Evolutionary conservation across 2,113 vertebrate genomes (phyloP).

Genomic region (Balaeniceps rex): DNA sequence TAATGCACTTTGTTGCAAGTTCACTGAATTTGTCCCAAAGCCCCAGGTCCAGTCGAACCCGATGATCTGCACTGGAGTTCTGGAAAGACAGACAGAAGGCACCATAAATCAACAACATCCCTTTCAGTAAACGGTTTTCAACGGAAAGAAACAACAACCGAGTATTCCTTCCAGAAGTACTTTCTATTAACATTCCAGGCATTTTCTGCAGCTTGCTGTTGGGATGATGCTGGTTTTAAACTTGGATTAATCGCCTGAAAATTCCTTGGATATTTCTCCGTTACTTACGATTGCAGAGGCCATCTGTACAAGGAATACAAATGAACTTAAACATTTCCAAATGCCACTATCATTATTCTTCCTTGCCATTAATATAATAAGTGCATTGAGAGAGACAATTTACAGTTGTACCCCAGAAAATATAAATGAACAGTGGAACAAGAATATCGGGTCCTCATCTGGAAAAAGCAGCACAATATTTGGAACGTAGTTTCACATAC

Average conservation of each 20-base stretch:
- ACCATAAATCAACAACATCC: background rate
- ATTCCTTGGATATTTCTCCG: conserved; percentile 27
- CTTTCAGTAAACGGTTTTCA: background rate
- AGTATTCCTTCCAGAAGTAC: background rate
- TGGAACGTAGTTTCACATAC: conserved; percentile 17
- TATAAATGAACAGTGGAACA: conserved; percentile 31
- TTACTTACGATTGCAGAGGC: conserved; percentile 51
- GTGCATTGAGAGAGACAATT: conserved; percentile 46
- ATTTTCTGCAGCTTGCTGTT: conserved; percentile 10
- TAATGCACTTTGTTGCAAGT: conserved; percentile 99
- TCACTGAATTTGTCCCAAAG: conserved; percentile 99
- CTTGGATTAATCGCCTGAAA: conserved; percentile 19
- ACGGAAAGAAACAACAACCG: background rate
- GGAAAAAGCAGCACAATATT: conserved; percentile 32
- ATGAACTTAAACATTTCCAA: conserved; percentile 60
- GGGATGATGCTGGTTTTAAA: conserved; percentile 16
- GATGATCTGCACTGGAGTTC: conserved; percentile 96
- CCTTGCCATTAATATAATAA: conserved; percentile 28
- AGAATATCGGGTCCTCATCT: conserved; percentile 8
- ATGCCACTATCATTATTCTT: conserved; percentile 55
- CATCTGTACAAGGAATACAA: conserved; percentile 54
- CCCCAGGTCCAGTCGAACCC: conserved; percentile 93
- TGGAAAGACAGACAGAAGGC: conserved; percentile 62
- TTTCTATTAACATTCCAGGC: background rate
- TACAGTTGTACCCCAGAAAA: conserved; percentile 39